Evolutionary conservation across 2,113 vertebrate species (phyloP).

Genomic region (Ahaetulla prasina): DNA sequence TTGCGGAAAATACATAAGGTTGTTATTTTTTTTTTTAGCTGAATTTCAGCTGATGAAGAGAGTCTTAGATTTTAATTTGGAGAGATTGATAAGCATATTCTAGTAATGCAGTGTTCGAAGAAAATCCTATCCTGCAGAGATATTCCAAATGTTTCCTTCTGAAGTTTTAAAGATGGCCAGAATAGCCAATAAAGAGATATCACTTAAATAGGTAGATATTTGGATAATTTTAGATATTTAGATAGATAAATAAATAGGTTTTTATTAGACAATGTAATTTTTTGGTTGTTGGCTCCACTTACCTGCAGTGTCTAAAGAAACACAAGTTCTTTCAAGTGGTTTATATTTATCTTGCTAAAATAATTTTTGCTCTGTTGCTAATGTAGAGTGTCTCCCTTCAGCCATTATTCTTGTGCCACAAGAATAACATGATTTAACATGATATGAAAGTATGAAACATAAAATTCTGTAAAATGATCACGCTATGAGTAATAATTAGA

Average conservation of each 20-base stretch:
- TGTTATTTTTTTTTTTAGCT: not conserved
- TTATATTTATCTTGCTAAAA: not conserved
- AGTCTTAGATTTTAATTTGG: not conserved
- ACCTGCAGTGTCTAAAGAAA: not conserved
- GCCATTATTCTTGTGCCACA: not conserved
- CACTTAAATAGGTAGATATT: not conserved
- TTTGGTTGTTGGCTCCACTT: not conserved
- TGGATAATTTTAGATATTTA: not conserved
- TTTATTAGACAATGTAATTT: not conserved
- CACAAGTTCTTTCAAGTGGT: not conserved
- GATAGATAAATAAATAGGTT: not conserved
- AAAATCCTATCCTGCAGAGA: not conserved
- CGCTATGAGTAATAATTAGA: not conserved
- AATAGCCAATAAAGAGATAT: not conserved
- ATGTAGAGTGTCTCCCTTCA: not conserved
- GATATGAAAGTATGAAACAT: not conserved
- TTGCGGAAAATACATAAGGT: not conserved
- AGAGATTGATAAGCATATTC: not conserved
- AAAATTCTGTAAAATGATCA: not conserved
- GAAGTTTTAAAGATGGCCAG: not conserved
- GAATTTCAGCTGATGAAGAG: not conserved
- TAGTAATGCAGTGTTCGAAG: not conserved
- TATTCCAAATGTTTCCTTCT: not conserved
- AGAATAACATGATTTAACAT: not conserved
- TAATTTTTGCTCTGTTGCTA: not conserved